A percentile compares a stretch with the other conserved stretches of the same genome.
These are phyloP conservation scores for Macrosteles quadrilineatus DNA, from an alignment of 1,140 invertebrate species.

Conservation along the genomic window DNA sequence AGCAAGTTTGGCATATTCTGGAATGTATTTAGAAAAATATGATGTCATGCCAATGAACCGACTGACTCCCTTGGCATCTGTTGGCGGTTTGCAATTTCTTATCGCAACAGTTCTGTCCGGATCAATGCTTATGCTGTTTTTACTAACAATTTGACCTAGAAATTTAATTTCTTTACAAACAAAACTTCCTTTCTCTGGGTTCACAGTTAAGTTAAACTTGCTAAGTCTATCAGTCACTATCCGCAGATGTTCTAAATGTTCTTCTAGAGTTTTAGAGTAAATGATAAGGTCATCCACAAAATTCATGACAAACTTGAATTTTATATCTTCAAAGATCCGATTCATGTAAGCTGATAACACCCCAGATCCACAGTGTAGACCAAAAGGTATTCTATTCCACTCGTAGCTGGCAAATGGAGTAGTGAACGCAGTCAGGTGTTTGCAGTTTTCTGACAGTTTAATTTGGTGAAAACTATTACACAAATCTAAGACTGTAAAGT, in stretches of 20 bases:
- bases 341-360: background rate
- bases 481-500: background rate
- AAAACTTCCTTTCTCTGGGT: background rate
- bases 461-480: constrained; percentile 4
- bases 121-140: background rate
- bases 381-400: background rate
- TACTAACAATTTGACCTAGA: background rate
- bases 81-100: too few relatives aligned
- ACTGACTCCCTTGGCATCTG: background rate
- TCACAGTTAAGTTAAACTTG: background rate
- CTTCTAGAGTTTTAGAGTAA: background rate
- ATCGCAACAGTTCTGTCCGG: background rate
- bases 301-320: background rate
- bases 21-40: background rate
- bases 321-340: background rate
- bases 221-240: background rate
- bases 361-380: background rate
- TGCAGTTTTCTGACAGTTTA: too few relatives aligned
- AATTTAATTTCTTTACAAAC: background rate
- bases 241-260: background rate
- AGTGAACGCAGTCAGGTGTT: too few relatives aligned
- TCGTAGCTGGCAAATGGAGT: too few relatives aligned
- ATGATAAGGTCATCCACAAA: constrained; percentile 4
- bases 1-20: background rate
- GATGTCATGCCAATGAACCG: background rate